Evolutionary conservation across 2,113 vertebrate species (phyloP).

Genomic region (Esox niger): DNA sequence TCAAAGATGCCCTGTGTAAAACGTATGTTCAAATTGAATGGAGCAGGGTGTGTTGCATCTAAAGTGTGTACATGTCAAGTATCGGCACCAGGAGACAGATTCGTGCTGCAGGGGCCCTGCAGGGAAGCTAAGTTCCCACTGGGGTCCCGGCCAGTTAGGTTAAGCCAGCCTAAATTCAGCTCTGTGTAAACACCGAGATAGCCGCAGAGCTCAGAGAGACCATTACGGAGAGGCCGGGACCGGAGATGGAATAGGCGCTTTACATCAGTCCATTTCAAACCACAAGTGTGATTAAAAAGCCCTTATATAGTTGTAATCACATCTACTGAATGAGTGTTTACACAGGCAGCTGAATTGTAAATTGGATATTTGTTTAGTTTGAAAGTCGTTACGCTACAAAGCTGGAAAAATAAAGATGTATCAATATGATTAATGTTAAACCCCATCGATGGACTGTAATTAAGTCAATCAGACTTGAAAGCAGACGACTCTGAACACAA

Average conservation of each 20-base stretch:
- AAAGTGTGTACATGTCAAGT: neutral
- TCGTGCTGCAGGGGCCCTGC: neutral
- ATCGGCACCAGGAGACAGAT: neutral
- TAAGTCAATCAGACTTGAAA: slow-evolving; percentile 25
- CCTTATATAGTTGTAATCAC: slow-evolving; percentile 21
- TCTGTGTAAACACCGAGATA: slow-evolving; percentile 37
- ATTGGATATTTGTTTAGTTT: slow-evolving; percentile 32
- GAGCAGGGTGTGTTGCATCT: no score
- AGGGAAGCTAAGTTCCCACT: slow-evolving; percentile 4
- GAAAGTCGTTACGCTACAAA: slow-evolving; percentile 37
- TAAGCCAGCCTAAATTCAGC: slow-evolving; percentile 27
- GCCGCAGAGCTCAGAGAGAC: slow-evolving; percentile 16
- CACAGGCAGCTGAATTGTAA: slow-evolving; percentile 32
- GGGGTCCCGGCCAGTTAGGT: slow-evolving; percentile 7
- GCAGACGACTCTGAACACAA: slow-evolving; percentile 1
- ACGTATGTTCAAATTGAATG: no score
- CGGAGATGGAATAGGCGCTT: slow-evolving; percentile 12
- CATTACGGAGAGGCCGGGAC: slow-evolving; percentile 23
- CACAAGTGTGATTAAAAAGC: slow-evolving; percentile 58
- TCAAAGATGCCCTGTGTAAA: no score
- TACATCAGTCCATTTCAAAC: slow-evolving; percentile 10
- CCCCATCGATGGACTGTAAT: slow-evolving; percentile 2
- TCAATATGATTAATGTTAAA: slow-evolving; percentile 26
- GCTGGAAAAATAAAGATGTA: slow-evolving; percentile 42
- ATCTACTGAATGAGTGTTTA: slow-evolving; percentile 41